These are phyloP conservation scores for Austrofundulus limnaeus DNA, from an alignment of 2,113 vertebrate genomes.

Conservation along the genomic window DNA sequence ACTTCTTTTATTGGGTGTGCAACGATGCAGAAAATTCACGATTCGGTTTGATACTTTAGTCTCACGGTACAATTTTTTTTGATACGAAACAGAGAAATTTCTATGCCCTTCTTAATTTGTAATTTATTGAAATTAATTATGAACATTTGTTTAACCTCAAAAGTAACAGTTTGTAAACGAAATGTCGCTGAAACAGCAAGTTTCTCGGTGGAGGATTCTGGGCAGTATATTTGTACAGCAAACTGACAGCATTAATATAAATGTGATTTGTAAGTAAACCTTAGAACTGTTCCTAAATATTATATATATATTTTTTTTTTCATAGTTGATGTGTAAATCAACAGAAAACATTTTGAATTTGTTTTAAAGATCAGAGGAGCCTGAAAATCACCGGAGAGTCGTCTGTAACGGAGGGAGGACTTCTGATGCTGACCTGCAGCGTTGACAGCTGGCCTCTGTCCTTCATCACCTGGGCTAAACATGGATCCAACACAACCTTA, in stretches of 20 bases:
- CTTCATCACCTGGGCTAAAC: neutral
- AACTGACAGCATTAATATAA: slow-evolving; percentile 13
- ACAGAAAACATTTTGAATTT: too few relatives aligned
- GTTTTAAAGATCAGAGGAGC: neutral
- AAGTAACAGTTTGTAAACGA: too few relatives aligned
- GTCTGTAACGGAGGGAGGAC: neutral
- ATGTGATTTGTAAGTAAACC: slow-evolving; percentile 49
- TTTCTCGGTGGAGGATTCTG: slow-evolving; percentile 20
- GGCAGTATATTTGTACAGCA: slow-evolving; percentile 51
- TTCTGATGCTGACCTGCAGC: neutral
- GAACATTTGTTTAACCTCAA: too few relatives aligned
- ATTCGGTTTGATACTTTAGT: too few relatives aligned
- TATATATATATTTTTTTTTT: too few relatives aligned
- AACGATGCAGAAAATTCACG: too few relatives aligned
- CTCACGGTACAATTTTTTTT: too few relatives aligned
- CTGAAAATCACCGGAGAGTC: neutral
- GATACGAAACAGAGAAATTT: too few relatives aligned
- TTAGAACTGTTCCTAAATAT: neutral
- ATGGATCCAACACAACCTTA: neutral
- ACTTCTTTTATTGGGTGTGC: too few relatives aligned
- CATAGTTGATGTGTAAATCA: too few relatives aligned
- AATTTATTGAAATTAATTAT: too few relatives aligned
- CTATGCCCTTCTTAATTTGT: too few relatives aligned
- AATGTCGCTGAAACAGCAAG: neutral
- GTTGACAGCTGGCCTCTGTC: neutral